These are phyloP conservation scores for Calliphora vomitoria DNA, from an alignment of 2,888 invertebrate genomes.

Conservation along the genomic window DNA sequence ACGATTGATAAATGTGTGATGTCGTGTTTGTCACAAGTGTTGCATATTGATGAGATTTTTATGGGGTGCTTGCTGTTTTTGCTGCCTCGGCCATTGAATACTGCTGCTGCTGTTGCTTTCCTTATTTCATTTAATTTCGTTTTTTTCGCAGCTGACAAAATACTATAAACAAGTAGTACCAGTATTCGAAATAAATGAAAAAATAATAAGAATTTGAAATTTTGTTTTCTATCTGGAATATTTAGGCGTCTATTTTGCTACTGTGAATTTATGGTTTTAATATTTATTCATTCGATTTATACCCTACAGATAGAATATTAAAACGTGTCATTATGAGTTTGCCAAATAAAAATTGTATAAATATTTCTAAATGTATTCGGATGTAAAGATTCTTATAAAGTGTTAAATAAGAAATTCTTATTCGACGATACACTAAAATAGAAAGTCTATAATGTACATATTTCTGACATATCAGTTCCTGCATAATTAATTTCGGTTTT, in stretches of 20 bases:
- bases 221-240: constrained; percentile 24
- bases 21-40: constrained; percentile 75
- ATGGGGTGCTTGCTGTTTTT: constrained; percentile 43
- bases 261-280: constrained; percentile 1
- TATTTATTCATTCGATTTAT: not conserved
- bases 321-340: no score
- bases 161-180: constrained; percentile 43
- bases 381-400: no score
- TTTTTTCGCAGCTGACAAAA: constrained; percentile 61
- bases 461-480: no score
- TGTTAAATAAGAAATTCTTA: no score
- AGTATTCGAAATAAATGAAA: constrained; percentile 33
- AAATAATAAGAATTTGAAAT: constrained; percentile 48
- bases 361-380: no score
- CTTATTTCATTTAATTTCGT: constrained; percentile 34
- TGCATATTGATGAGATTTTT: constrained; percentile 76
- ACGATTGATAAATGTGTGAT: constrained; percentile 77
- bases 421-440: no score
- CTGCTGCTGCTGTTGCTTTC: constrained; percentile 19
- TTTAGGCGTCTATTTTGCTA: constrained; percentile 30
- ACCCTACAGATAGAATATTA: constrained; percentile 9
- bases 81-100: constrained; percentile 17
- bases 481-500: no score
- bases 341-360: no score
- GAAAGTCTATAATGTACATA: no score